Conservation (phyloP, 1,140 invertebrate genomes). For the Drosophila nikananu region DNA sequence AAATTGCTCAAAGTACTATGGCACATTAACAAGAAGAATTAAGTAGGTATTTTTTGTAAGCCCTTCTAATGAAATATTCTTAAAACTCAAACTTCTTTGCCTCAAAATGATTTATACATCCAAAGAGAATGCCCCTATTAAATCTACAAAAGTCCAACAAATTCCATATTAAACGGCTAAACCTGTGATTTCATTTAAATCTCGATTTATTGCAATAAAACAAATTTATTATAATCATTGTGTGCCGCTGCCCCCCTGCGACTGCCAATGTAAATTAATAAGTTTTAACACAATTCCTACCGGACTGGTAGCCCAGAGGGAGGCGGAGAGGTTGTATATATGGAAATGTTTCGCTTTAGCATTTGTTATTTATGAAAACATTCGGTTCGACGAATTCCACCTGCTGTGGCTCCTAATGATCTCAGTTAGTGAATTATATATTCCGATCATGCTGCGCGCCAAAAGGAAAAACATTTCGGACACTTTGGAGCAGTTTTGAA, state of each 20-base stretch:
- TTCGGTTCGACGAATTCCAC: slow-evolving; percentile 64
- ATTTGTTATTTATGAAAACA: slow-evolving; percentile 68
- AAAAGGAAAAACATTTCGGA: slow-evolving; percentile 52
- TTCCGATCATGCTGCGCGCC: slow-evolving; percentile 68
- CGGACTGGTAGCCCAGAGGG: slow-evolving; percentile 22
- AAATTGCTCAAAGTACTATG: too few relatives aligned
- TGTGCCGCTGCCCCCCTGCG: slow-evolving; percentile 32
- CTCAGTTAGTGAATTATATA: slow-evolving; percentile 69
- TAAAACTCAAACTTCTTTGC: background rate
- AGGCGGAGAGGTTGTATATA: slow-evolving; percentile 10
- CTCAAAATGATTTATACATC: background rate
- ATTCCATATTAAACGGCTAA: slow-evolving; percentile 55
- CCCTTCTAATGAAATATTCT: too few relatives aligned
- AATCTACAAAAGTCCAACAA: background rate
- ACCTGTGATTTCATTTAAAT: slow-evolving; percentile 68
- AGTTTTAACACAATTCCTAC: slow-evolving; percentile 69
- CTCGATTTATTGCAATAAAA: slow-evolving; percentile 69
- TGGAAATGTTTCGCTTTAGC: slow-evolving; percentile 65
- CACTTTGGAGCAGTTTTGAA: slow-evolving; percentile 42
- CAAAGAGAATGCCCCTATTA: slow-evolving; percentile 8
- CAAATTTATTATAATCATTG: slow-evolving; percentile 69
- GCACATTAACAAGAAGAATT: too few relatives aligned
- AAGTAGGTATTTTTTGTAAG: too few relatives aligned
- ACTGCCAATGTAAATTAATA: slow-evolving; percentile 63
- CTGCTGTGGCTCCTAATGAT: slow-evolving; percentile 80